Evolutionary conservation across 64 coral and sea anemone genomes (phyloP).

Genomic region (Astreopora myriophthalma): DNA sequence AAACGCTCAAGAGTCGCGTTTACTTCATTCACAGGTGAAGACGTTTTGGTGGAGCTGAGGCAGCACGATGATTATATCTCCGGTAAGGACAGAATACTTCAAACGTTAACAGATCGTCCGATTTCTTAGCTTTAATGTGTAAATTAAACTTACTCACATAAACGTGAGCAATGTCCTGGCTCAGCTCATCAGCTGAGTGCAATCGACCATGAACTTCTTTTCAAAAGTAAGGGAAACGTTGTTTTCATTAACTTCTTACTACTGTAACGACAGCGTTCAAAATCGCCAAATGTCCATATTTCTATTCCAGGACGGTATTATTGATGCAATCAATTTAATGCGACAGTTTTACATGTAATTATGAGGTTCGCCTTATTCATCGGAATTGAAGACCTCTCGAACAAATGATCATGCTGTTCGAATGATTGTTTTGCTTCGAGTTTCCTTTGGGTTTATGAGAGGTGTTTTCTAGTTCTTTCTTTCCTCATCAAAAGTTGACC

Average conservation of each 20-base stretch:
- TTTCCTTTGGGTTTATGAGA: too few relatives aligned
- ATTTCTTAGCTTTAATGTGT: neutral
- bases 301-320: too few relatives aligned
- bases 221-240: neutral
- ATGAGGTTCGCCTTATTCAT: too few relatives aligned
- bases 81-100: conserved; percentile 42
- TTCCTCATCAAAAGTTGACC: too few relatives aligned
- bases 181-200: neutral
- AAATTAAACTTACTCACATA: neutral
- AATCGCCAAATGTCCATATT: neutral
- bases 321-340: too few relatives aligned
- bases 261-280: neutral
- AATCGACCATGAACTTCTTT: neutral
- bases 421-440: too few relatives aligned
- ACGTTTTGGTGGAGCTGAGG: conserved; percentile 83
- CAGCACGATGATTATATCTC: conserved; percentile 99
- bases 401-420: too few relatives aligned
- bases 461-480: too few relatives aligned
- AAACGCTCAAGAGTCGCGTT: neutral
- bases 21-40: conserved; percentile 77
- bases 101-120: neutral
- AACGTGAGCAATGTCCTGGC: neutral
- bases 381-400: too few relatives aligned
- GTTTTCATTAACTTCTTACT: conserved; percentile 14
- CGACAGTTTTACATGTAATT: too few relatives aligned